Percentiles rank a stretch among this genome's conserved stretches.
phyloP scores from a whole-genome alignment of 2,797 vertebrate genomes.

The Apogon hyalosoma region DNA sequence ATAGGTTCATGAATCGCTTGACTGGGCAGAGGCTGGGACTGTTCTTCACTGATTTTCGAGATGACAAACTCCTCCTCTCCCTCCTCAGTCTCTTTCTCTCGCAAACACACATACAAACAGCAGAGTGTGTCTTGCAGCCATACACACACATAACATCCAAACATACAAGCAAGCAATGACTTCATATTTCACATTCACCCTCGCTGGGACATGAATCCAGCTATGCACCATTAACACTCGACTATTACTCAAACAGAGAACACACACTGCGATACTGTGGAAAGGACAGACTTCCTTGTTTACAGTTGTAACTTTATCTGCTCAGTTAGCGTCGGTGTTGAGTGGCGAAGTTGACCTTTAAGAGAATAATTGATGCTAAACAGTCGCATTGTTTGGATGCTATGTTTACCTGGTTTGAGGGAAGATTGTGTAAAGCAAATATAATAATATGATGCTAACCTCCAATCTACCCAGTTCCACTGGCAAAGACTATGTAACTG shows the following conservation, averaged over 20 bases:
- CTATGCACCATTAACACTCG: conserved; percentile 11
- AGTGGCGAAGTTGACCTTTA: background rate
- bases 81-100: conserved; percentile 8
- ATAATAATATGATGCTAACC: too few species aligned
- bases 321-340: background rate
- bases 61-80: conserved; percentile 51
- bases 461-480: too few species aligned
- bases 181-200: conserved; percentile 30
- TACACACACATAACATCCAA: conserved; percentile 2
- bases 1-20: conserved; percentile 72
- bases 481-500: too few species aligned
- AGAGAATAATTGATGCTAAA: background rate
- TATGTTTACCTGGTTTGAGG: too few species aligned
- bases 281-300: background rate
- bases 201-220: background rate
- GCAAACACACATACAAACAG: conserved; percentile 1
- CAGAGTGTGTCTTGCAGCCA: background rate
- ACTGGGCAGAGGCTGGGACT: conserved; percentile 50
- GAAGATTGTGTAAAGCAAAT: background rate
- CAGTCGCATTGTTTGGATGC: too few species aligned
- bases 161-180: conserved; percentile 13
- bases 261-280: background rate
- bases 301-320: background rate
- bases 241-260: conserved; percentile 10
- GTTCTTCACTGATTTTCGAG: conserved; percentile 61